Base-by-base conservation (phyloP, 2,797 vertebrate genomes). In the Anguilla pacifica region DNA sequence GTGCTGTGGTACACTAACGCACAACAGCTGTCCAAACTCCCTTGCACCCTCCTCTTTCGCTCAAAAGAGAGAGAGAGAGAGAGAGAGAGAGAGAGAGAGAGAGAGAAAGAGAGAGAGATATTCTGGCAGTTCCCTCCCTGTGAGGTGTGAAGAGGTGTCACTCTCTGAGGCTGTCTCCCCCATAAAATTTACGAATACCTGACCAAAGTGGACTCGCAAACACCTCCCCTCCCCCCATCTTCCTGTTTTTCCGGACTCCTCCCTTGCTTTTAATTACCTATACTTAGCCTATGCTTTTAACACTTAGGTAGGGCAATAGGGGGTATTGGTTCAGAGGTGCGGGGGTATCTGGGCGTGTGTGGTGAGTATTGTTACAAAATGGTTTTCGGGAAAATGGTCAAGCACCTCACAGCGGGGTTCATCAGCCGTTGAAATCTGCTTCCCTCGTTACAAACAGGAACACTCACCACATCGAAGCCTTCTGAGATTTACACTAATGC, bases 11-110 rank as follows among this genome's bases (percentile, higher is more conserved):
- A 17, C 28, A 77, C 46, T 81, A 72, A 85, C 82, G 85, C 83
- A 17, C n/a, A 79, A 83, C 84, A 86, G 86, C 77, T 85, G 84
- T 87, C 49, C 49, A 70, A 87, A 82, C 84, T 31, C 2, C 25
- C 19, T 53, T 39, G 72, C 35, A 17, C 77, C 31, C 82, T 81
- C 61, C 74, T 39, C 43, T 28, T 85, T 39, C 19, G 59, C 85
- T 3, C 43, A 17, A 46, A 13, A 15, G 88, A 31, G 61, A 22
- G 31, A 31, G 31, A 31, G n/a, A n/a, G n/a, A n/a, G 31, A 31
- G 67, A 85, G 57, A 13, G 25, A 81, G 59, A n/a, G 31, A 31
- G 67, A 85, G 57, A 13, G 25, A 81, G 59, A 43, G 35, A 11
- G 25, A 81, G 59, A 25, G 49, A 6, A 19, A 85, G 25, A 72